Conservation (phyloP, 1,140 invertebrate species). For the Plutomurus gul region DNA sequence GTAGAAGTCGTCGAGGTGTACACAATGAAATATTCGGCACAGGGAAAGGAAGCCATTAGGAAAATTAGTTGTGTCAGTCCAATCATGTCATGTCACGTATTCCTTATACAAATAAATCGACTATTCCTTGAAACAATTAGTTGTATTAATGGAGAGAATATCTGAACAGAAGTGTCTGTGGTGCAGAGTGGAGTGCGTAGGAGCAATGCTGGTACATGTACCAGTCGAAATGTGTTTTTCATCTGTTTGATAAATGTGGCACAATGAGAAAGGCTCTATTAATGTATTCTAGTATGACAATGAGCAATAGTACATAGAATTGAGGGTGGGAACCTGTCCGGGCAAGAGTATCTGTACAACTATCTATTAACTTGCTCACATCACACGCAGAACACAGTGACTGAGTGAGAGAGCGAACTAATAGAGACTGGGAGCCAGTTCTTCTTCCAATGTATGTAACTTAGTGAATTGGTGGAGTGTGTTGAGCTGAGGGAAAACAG, state of each 20-base stretch:
- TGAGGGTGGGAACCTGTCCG: neutral
- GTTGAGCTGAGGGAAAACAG: neutral
- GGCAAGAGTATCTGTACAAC: neutral
- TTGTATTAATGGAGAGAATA: neutral
- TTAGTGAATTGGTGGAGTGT: neutral
- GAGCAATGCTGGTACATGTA: neutral
- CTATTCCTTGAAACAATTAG: neutral
- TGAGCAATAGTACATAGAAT: too few species aligned
- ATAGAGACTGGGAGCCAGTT: too few species aligned
- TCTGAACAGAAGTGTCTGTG: neutral
- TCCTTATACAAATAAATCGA: constrained; percentile 8
- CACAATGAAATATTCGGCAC: neutral
- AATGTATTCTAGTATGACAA: too few species aligned
- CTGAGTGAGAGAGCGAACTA: constrained; percentile 4
- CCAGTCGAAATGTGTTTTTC: neutral
- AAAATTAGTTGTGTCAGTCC: constrained; percentile 25
- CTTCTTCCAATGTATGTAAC: too few species aligned
- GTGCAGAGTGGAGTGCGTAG: neutral
- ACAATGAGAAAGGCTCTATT: neutral
- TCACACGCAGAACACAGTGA: neutral
- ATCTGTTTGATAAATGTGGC: constrained; percentile 21
- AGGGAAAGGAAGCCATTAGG: constrained; percentile 4
- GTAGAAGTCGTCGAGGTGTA: neutral
- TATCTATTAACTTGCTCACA: neutral
- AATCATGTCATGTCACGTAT: neutral